Evolutionary conservation across 23 tunicate genomes (phyloP).

Genomic region (Pegea sp.): DNA sequence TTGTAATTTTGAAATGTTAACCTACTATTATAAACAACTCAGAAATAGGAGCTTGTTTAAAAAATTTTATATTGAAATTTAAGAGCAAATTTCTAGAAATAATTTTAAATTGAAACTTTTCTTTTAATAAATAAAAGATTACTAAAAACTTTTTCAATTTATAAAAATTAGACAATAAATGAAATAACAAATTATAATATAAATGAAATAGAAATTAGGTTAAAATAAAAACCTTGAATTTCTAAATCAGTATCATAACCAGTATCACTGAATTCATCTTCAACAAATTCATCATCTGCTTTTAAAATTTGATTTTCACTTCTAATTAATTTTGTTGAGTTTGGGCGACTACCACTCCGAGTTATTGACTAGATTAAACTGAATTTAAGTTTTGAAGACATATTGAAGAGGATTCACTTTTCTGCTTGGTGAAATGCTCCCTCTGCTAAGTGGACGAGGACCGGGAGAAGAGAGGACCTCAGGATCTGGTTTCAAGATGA

Average conservation of each 20-base stretch:
- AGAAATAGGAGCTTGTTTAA: no score
- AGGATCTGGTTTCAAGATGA: no score
- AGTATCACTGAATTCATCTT: conserved; percentile 43
- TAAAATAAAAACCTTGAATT: conserved; percentile 47
- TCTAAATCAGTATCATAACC: conserved; percentile 95
- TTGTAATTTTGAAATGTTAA: no score
- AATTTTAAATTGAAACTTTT: background rate
- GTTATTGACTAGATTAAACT: conserved; percentile 44
- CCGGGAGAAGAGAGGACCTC: conserved; percentile 33
- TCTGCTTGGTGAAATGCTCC: conserved; percentile 61
- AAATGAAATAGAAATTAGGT: no score
- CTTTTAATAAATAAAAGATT: background rate
- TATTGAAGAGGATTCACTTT: conserved; percentile 11
- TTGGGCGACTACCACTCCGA: conserved; percentile 52
- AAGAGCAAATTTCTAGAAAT: background rate
- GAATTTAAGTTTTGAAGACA: no score
- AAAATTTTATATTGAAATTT: background rate
- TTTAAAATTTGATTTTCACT: conserved; percentile 17
- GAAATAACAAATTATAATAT: background rate
- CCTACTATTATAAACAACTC: no score
- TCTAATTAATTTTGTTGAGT: conserved; percentile 24
- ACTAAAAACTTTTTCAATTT: no score
- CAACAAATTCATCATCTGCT: conserved; percentile 14
- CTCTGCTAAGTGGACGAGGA: conserved; percentile 81
- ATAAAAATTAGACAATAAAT: background rate